phyloP scores from a whole-genome alignment of 2,888 invertebrate species.

The Pheosia tremula region DNA sequence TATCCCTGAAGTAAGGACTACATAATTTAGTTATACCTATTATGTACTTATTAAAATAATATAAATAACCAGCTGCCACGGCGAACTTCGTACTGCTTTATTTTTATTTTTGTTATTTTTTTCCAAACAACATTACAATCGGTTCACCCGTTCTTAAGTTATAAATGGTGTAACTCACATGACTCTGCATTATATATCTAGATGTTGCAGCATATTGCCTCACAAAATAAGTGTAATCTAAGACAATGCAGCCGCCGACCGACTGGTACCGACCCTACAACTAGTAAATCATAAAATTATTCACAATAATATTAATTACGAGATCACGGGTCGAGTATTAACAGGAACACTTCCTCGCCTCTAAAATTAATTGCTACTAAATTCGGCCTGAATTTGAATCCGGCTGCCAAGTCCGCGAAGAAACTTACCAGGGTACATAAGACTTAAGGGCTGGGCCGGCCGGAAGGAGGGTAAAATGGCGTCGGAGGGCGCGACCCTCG shows the following conservation, averaged over 20 bases:
- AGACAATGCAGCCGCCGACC: constrained; percentile 15
- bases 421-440: constrained; percentile 84
- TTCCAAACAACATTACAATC: no score
- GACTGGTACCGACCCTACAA: constrained; percentile 41
- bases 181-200: no score
- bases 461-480: constrained; percentile 82
- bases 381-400: constrained; percentile 84
- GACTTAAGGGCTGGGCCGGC: constrained; percentile 83
- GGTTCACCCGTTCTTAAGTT: no score
- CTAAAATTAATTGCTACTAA: constrained; percentile 84
- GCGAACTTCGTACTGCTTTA: no score
- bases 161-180: no score
- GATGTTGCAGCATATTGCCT: not conserved
- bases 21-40: no score
- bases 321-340: constrained; percentile 68
- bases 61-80: no score
- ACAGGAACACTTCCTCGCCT: constrained; percentile 76
- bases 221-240: not conserved
- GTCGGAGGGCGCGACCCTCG: constrained; percentile 80
- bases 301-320: constrained; percentile 74
- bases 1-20: no score
- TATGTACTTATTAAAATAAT: no score
- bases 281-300: constrained; percentile 65
- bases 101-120: no score
- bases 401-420: constrained; percentile 83